Conservation (phyloP, 2,888 invertebrate species). For the Pterostichus madidus region DNA sequence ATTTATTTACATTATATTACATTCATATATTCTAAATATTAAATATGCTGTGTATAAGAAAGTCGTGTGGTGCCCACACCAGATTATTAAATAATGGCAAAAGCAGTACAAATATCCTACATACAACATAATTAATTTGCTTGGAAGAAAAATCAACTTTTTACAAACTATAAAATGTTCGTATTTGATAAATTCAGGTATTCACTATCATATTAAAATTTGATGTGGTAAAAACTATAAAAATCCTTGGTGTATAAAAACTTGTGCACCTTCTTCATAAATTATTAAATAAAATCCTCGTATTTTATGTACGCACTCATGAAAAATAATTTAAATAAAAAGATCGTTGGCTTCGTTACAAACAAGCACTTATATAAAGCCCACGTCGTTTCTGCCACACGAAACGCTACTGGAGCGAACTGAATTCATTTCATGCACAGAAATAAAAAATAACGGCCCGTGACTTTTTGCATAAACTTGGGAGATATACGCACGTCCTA, state of each 20-base stretch:
- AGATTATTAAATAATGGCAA: too few species aligned
- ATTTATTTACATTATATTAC: too few species aligned
- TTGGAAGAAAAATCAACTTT: too few species aligned
- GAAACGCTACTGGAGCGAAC: slow-evolving; percentile 13
- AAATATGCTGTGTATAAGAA: too few species aligned
- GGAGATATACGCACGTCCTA: slow-evolving; percentile 24
- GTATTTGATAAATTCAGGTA: too few species aligned
- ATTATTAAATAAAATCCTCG: slow-evolving; percentile 41
- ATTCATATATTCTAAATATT: too few species aligned
- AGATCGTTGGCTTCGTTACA: slow-evolving; percentile 43
- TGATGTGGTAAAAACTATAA: background rate
- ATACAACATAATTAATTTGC: too few species aligned
- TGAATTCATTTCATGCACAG: slow-evolving; percentile 48
- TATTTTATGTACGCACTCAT: slow-evolving; percentile 32
- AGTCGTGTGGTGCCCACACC: too few species aligned
- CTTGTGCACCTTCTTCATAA: slow-evolving; percentile 33
- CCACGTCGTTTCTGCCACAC: background rate
- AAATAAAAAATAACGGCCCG: slow-evolving; percentile 45
- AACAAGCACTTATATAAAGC: slow-evolving; percentile 37
- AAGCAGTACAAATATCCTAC: too few species aligned
- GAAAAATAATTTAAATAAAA: slow-evolving; percentile 45
- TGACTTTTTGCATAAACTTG: slow-evolving; percentile 41
- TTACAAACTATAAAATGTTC: too few species aligned
- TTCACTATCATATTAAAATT: too few species aligned
- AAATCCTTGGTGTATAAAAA: background rate